Base-by-base conservation (phyloP, 2,888 invertebrate genomes). In the Prostheceraeus crozeri region DNA sequence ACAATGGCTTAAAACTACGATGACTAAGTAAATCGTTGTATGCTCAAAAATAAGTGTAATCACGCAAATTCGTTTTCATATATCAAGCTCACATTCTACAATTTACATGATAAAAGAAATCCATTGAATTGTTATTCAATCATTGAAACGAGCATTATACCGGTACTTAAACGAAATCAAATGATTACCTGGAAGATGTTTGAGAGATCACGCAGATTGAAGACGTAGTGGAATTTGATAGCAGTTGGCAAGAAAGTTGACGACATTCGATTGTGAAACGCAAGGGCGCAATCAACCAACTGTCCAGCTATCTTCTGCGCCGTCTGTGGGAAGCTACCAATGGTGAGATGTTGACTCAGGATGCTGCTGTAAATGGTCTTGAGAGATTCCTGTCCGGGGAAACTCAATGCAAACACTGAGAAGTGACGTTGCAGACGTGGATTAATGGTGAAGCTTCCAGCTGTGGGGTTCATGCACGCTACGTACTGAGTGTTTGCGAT, bases 391-490 rank as follows among this genome's bases (percentile, higher is more conserved):
- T 65, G 65, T 65, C 85, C 85, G 0, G 89, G 89, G 71, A 87
- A 89, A 77, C 89, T 89, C 57, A 78, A 69, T 30, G 78, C 76
- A 69, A 77, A 76, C 46, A 77, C 75, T 61, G 72, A 73, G 69
- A 79, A 79, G 63, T 78, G 78, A 25, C 78, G 68, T 76, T 77
- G 69, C 6, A 94, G 80, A 64, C 94, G 82, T 0, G 93, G 89
- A 79, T 93, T 91, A 65, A 94, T 90, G 2, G 91, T 91, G 70
- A 94, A 94, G 71, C 89, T 90, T 51, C 94, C 94, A 25, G 93
- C 90, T 0, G 93, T 93, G 0, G 94, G 94, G 78, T 94, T 94
- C 93, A 94, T 94, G 73, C 91, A 91, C 30, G 90, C 86, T 11
- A 94, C 86, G 71, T 94, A 94, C 74, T 94, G 94, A 61, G 91